Conservation (phyloP, 2,113 vertebrate species). For the Tympanuchus pallidicinctus region DNA sequence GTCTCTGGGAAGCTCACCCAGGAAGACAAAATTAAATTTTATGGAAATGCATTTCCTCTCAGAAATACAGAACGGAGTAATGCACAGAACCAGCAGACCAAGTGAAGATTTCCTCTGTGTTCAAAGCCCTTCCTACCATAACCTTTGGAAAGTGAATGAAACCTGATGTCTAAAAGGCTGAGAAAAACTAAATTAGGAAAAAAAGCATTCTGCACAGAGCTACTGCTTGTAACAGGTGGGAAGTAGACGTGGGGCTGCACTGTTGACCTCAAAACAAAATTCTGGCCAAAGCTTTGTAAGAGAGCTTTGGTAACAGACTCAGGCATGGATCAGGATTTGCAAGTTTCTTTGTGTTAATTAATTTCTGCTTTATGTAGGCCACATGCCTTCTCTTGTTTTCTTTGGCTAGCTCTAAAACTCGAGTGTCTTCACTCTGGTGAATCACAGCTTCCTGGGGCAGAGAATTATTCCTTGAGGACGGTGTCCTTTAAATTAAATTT, state of each 20-base stretch:
- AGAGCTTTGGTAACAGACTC: background rate
- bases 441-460: slow-evolving; percentile 11
- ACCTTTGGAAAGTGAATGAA: background rate
- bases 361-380: background rate
- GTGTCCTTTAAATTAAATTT: slow-evolving; percentile 54
- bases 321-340: background rate
- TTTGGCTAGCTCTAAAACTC: slow-evolving; percentile 29
- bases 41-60: background rate
- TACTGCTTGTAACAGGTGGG: background rate
- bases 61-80: slow-evolving; percentile 55
- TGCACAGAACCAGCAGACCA: slow-evolving; percentile 31
- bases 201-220: background rate
- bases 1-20: background rate
- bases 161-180: background rate
- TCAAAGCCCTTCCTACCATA: background rate
- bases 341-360: slow-evolving; percentile 48
- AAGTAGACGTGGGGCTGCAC: background rate
- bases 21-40: background rate
- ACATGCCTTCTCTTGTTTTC: slow-evolving; percentile 47
- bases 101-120: background rate
- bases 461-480: slow-evolving; percentile 51
- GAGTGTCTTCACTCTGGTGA: slow-evolving; percentile 9
- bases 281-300: background rate
- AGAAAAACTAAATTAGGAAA: background rate
- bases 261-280: background rate